Base-by-base conservation (phyloP, 2,113 vertebrate genomes). In the Dunckerocampus dactyliophorus region DNA sequence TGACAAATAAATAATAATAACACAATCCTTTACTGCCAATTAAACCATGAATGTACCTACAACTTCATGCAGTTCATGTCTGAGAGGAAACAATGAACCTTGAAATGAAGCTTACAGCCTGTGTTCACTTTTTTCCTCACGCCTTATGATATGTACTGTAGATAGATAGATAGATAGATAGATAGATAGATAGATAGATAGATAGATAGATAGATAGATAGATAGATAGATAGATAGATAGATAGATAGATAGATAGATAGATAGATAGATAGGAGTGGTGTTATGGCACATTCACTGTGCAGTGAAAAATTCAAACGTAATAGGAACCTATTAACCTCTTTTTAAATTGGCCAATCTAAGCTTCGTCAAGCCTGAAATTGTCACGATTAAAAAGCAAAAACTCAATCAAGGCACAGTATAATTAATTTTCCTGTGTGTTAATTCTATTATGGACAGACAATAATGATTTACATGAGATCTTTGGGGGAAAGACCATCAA, bases 341-440 rank as follows among this genome's bases (percentile, higher is more conserved):
- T 67, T 67, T 75, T 76, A 89, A 89, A 89, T 89, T 84, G 86
- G 80, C 85, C 86, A 85, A 89, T 90, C 82, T 75, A 71, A 87
- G 85, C 69, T 86, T 89, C 79, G 63, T 89, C 88, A 88, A 89
- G 89, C 90, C 84, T 91, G 87, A 92, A 92, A 91, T 90, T 90
- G 83, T 87, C 65, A 62, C 86, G 88, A 91, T 89, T 90, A 88
- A 86, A 39, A 83, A 74, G 82, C 71, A 88, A 89, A 88, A 88
- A 84, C 76, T 78, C 83, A 85, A 88, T 87, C 75, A 88, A 58
- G 68, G 71, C 69, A 37, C 69, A 80, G 79, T 74, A 82, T 88
- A 87, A 89, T 91, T 89, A 87, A 88, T 91, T 88, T 86, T 37
- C 69, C 70, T 72, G 79, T 80, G 75, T 82, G 77, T 84, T 88